Evolutionary conservation across 30 jellyfish, hydroid and myxozoan species (phyloP).

Genomic region (Cassiopea andromeda): DNA sequence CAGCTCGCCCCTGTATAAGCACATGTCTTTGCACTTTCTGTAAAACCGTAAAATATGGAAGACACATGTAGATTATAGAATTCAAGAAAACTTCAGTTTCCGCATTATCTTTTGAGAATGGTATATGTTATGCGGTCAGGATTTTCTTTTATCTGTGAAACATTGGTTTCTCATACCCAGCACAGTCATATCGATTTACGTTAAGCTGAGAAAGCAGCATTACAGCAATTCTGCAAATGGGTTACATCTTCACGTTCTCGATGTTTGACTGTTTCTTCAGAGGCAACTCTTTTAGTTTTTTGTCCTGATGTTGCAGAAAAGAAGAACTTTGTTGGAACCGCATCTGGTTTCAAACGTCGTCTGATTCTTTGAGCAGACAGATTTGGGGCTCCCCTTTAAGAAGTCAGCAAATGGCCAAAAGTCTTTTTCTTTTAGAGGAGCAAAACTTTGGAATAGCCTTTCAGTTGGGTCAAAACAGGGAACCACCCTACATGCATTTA

Average conservation of each 20-base stretch:
- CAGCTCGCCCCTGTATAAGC: too few species aligned
- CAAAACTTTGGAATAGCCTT: too few species aligned
- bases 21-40: too few species aligned
- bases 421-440: too few species aligned
- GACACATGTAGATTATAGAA: background rate
- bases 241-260: background rate
- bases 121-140: background rate
- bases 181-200: background rate
- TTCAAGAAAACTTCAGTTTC: background rate
- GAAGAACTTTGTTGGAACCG: background rate
- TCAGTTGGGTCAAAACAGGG: too few species aligned
- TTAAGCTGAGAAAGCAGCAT: too few species aligned
- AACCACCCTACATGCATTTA: too few species aligned
- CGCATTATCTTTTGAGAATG: background rate
- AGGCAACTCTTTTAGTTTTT: background rate
- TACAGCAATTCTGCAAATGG: background rate
- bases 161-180: background rate
- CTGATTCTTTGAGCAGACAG: background rate
- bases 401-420: too few species aligned
- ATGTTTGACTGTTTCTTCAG: background rate
- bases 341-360: background rate
- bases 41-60: too few species aligned
- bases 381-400: too few species aligned
- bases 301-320: background rate
- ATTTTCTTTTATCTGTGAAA: background rate